Conservation (phyloP, 53 echinoderm and acorn worm species). For the Holothuria leucospilota region DNA sequence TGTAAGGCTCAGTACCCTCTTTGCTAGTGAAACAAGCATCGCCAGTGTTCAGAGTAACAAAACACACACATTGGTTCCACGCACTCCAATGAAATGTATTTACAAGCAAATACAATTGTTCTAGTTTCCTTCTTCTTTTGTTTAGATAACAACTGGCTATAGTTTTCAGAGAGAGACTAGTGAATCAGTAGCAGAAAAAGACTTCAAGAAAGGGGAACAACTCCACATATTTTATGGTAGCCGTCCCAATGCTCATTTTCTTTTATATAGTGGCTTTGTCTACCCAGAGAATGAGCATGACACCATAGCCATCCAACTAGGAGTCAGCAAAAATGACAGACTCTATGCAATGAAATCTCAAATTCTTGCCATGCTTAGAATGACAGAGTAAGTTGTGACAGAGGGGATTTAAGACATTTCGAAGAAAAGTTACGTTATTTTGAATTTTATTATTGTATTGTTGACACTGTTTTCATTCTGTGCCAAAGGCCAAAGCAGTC, state of each 20-base stretch:
- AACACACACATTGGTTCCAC: too few species aligned
- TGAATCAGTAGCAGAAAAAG: constrained; percentile 74
- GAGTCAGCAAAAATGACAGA: constrained; percentile 89
- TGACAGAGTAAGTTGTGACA: constrained; percentile 66
- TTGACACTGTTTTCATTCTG: background rate
- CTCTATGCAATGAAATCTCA: constrained; percentile 89
- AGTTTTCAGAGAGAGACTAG: constrained; percentile 71
- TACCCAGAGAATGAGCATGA: constrained; percentile 81
- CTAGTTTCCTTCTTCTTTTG: background rate
- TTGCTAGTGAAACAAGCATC: too few species aligned
- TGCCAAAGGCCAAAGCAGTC: background rate
- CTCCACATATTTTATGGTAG: constrained; percentile 89
- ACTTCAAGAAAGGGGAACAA: constrained; percentile 71
- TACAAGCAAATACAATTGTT: too few species aligned
- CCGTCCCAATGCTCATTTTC: constrained; percentile 79
- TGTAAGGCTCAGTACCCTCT: too few species aligned
- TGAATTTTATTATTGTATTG: too few species aligned
- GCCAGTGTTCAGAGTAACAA: too few species aligned
- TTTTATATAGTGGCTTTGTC: constrained; percentile 93
- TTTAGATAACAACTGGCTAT: constrained; percentile 83
- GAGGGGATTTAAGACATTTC: background rate
- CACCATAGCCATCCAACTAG: constrained; percentile 83
- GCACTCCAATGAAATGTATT: too few species aligned
- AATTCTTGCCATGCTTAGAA: constrained; percentile 76
- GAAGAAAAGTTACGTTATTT: too few species aligned